Percentiles rank a stretch among this genome's conserved stretches.
Conservation (phyloP, 2,888 invertebrate species). For the Drosophila paucipuncta region DNA sequence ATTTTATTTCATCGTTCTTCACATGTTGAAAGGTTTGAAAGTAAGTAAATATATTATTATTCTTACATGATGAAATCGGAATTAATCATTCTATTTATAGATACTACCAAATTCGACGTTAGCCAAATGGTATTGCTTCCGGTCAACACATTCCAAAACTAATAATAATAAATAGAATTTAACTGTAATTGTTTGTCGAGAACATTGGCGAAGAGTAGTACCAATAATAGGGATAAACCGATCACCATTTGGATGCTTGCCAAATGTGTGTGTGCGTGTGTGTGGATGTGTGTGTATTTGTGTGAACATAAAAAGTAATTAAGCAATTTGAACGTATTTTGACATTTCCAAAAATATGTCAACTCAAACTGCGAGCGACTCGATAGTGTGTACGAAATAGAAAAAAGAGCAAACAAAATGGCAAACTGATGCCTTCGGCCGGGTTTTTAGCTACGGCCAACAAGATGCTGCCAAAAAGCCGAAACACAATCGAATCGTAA, state of each 20-base stretch:
- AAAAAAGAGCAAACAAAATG: slow-evolving; percentile 42
- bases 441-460: slow-evolving; percentile 36
- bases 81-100: slow-evolving; percentile 14
- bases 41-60: not conserved
- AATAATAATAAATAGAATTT: not conserved
- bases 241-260: slow-evolving; percentile 47
- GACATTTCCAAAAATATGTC: slow-evolving; percentile 81
- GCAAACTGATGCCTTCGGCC: slow-evolving; percentile 64
- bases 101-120: not conserved
- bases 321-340: slow-evolving; percentile 74
- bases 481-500: slow-evolving; percentile 59
- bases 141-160: slow-evolving; percentile 8
- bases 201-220: slow-evolving; percentile 13
- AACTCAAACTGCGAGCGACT: slow-evolving; percentile 47
- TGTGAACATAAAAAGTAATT: slow-evolving; percentile 70
- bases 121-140: slow-evolving; percentile 1
- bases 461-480: slow-evolving; percentile 64
- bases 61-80: slow-evolving; percentile 21
- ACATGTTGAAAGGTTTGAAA: not conserved
- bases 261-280: slow-evolving; percentile 34
- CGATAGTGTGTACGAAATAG: slow-evolving; percentile 43
- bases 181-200: slow-evolving; percentile 25
- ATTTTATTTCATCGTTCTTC: not conserved
- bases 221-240: slow-evolving; percentile 33
- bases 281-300: not conserved